Evolutionary conservation across 2,113 vertebrate genomes (phyloP), one percentile per base, ranked within the genome.

Genomic region (Verasper variegatus): DNA sequence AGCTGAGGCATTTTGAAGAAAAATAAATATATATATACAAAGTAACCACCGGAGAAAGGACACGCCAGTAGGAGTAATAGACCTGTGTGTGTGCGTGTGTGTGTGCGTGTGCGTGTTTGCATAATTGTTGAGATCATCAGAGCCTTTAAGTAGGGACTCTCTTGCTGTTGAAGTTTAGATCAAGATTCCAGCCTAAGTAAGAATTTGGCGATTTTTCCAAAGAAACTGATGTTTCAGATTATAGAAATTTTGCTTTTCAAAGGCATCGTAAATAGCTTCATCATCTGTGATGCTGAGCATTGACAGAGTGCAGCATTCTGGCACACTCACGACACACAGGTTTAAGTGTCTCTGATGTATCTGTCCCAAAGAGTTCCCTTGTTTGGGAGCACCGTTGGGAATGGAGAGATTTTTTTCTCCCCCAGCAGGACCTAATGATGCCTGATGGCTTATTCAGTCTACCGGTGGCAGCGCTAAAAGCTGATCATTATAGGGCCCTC

Each of bases 401-500:
- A 84, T 77, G 75, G 70, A 80, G 80, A 80, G 71, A 83, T 84
- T 87, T 84, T 89, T 89, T 77, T 88, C 87, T 88, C 79, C 70
- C 74, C 83, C 92, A 89, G 87, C 84, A 72, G 82, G 77, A 15
- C 58, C 84, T 94, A 95, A 95, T 93, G 94, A 94, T 87, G 82
- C 89, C 91, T 92, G 91, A 94, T 93, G 88, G 93, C 84, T 91
- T 91, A 91, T 92, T 92, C 93, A 89, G 87, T 80, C 73, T 70
- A 86, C 83, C 83, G 68, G 87, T 79, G 83, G 85, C 80, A 74
- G 78, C 65, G 47, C 93, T 95, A 94, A 95, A 94, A 95, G 92
- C 92, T 90, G 91, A 93, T 95, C 92, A 95, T 95, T 94, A 95
- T 58, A 81, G 82, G 77, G 76, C 84, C 81, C 90, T 89, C 86